phyloP scores from a whole-genome alignment of 2,797 vertebrate species.

The Eutrigla gurnardus region DNA sequence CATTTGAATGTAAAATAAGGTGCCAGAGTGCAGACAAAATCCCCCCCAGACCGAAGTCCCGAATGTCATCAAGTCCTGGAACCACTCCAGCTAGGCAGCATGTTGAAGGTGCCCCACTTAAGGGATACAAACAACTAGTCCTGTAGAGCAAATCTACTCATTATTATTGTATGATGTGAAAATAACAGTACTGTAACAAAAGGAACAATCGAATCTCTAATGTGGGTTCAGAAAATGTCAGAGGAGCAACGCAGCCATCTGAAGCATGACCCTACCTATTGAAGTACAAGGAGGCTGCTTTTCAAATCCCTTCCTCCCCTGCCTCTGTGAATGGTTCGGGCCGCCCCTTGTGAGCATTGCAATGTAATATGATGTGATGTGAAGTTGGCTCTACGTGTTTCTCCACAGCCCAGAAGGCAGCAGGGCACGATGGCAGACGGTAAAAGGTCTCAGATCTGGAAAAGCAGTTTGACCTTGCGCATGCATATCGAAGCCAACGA shows the following conservation, averaged over 20 bases:
- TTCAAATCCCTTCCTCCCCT: conserved; percentile 17
- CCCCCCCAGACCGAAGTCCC: too few relatives aligned
- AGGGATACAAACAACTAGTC: neutral
- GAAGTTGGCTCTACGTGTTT: conserved; percentile 54
- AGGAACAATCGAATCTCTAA: conserved; percentile 4
- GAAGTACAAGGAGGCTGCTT: conserved; percentile 24
- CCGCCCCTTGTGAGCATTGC: conserved; percentile 26
- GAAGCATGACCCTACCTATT: conserved; percentile 24
- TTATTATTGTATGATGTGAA: neutral
- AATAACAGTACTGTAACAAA: neutral
- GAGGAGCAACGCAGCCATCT: conserved; percentile 31
- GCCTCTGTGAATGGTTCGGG: conserved; percentile 32
- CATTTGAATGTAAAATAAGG: too few relatives aligned
- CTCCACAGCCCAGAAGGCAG: conserved; percentile 55
- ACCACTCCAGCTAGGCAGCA: neutral
- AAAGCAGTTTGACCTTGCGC: conserved; percentile 59
- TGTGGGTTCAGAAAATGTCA: conserved; percentile 35
- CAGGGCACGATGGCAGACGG: conserved; percentile 49
- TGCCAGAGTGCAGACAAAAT: too few relatives aligned
- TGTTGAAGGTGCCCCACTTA: neutral
- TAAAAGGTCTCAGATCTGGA: conserved; percentile 53
- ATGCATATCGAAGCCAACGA: neutral
- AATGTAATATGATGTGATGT: conserved; percentile 65
- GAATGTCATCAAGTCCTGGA: too few relatives aligned
- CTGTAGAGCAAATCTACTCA: neutral